phyloP scores from a whole-genome alignment of 2,797 vertebrate species.

The Microcaecilia unicolor region DNA sequence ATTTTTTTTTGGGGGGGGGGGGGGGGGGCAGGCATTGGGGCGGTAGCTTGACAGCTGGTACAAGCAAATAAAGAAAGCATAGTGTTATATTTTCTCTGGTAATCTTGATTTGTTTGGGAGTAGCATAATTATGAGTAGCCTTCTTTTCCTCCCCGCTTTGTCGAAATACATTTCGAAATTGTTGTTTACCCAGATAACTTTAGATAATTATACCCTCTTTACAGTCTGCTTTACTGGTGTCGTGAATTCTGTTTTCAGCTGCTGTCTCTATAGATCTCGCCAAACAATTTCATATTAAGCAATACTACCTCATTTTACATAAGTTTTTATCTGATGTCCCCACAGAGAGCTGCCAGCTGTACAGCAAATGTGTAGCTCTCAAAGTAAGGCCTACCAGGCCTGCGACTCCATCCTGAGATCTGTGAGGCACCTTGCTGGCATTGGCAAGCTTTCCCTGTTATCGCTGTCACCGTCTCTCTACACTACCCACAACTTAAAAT shows the following conservation, averaged over 20 bases:
- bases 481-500: conserved; percentile 62
- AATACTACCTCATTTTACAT: conserved; percentile 74
- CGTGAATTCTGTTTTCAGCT: conserved; percentile 57
- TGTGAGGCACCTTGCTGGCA: conserved; percentile 68
- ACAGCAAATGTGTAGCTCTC: conserved; percentile 88
- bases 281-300: conserved; percentile 56
- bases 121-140: too few relatives aligned
- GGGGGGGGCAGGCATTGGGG: too few relatives aligned
- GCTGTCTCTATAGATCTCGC: conserved; percentile 58
- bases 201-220: conserved; percentile 63
- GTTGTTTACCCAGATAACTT: conserved; percentile 58
- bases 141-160: too few relatives aligned
- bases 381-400: conserved; percentile 84
- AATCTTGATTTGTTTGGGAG: too few relatives aligned
- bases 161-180: conserved; percentile 46
- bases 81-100: too few relatives aligned
- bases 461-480: conserved; percentile 43
- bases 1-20: background rate
- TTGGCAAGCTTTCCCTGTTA: conserved; percentile 53
- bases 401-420: conserved; percentile 82
- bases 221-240: conserved; percentile 56
- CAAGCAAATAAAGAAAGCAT: too few relatives aligned
- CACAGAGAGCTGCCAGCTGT: conserved; percentile 92
- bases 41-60: too few relatives aligned
- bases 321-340: conserved; percentile 90